Base-by-base conservation (phyloP, 2,797 vertebrate genomes). In the Atherinosoma microstoma region DNA sequence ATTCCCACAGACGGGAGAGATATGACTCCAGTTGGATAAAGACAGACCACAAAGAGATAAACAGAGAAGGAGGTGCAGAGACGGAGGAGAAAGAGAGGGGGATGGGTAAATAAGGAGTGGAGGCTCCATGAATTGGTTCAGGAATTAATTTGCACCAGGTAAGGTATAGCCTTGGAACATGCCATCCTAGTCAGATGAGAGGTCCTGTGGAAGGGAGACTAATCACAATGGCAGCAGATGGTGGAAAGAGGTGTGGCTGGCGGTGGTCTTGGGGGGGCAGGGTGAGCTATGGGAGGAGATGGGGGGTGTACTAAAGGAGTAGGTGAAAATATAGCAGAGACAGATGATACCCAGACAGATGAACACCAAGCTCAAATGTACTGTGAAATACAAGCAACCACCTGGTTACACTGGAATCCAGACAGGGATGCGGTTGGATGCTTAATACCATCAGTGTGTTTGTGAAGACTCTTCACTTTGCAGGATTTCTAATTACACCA, bases 171-270 rank as follows among this genome's bases (percentile, higher is more conserved):
- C 97, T 98, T 99, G 97, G 97, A 98, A 96, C 56, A 88, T 94
- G 94, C 94, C 94, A 87, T 87, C 92, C 82, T 76, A 90, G 89
- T 91, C 91, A 90, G 87, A 94, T 89, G 84, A 93, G 92, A 93
- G 87, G 36, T 90, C 94, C 94, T 93, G 94, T 91, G 94, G 94
- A 93, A 94, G 96, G 95, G 94, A 94, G 94, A 95, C 93, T 91
- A 93, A 93, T 92, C 95, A 97, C 98, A 98, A 98, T 98, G 97
- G 97, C 92, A 97, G 97, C 96, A 97, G 97, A 95, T 96, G 95
- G 90, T 80, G 88, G 78, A 88, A 88, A 92, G 89, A 90, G 82
- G 40, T 40, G 73, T 90, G 89, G 87, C 88, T 75, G 91, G 60
- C 74, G 91, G 65, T 56, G 69, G 59, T 63, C 42, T 47, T 71